Conservation (phyloP, 1,140 invertebrate genomes). For the Polyergus mexicanus region DNA sequence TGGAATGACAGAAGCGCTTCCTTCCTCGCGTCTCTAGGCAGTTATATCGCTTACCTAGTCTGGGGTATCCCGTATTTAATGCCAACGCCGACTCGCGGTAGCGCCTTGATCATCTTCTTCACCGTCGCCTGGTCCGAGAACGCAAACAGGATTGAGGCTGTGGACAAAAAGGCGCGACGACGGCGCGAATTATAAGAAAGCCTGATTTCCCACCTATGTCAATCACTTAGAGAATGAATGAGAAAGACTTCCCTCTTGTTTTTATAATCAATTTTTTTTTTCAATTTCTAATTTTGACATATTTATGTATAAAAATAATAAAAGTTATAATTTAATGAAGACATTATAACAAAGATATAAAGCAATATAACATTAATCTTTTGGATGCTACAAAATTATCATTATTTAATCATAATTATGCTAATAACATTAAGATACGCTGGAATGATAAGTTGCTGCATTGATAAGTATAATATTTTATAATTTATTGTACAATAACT, state of each 20-base stretch:
- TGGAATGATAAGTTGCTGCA: conserved; percentile 10
- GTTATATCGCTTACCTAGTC: conserved; percentile 91
- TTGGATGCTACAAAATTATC: background rate
- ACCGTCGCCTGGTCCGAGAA: conserved; percentile 98
- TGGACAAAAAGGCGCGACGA: conserved; percentile 84
- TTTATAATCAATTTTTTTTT: background rate
- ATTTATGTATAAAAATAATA: conserved; percentile 8
- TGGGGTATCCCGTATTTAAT: conserved; percentile 99
- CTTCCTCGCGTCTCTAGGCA: conserved; percentile 22
- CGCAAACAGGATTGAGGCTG: conserved; percentile 99
- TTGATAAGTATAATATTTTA: conserved; percentile 8
- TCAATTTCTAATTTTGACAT: background rate
- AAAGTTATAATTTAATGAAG: conserved; percentile 2
- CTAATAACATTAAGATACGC: conserved; percentile 4
- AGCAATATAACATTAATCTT: background rate
- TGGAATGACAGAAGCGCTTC: conserved; percentile 58
- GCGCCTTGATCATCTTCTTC: conserved; percentile 99
- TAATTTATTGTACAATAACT: conserved; percentile 7
- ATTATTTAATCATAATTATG: conserved; percentile 37
- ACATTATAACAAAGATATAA: background rate
- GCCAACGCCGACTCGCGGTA: conserved; percentile 99
- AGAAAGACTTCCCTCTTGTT: conserved; percentile 26
- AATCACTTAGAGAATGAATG: conserved; percentile 52
- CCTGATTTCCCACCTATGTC: conserved; percentile 50
- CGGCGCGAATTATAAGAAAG: conserved; percentile 70